Conservation (phyloP, 2,113 vertebrate species). For the Boulengeromyrus knoepffleri region DNA sequence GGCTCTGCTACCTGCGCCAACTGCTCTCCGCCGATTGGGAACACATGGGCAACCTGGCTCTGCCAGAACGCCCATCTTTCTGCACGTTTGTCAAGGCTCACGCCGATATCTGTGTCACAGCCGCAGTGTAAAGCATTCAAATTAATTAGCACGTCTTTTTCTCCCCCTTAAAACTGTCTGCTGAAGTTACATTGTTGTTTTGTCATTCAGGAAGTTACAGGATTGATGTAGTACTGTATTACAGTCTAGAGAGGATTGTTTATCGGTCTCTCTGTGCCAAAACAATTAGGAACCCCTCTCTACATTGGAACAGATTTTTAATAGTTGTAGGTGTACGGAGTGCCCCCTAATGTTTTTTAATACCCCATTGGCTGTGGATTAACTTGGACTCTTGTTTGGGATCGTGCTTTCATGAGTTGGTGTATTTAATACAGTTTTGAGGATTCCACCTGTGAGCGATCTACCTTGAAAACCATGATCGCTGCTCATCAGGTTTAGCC, state of each 20-base stretch:
- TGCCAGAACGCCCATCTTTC: not conserved
- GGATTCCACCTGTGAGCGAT: not conserved
- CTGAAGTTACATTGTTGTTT: not conserved
- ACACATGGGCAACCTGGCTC: not conserved
- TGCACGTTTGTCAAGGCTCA: not conserved
- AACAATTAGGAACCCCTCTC: not conserved
- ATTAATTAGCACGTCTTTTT: not conserved
- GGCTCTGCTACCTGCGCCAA: not conserved
- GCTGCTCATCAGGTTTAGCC: not conserved
- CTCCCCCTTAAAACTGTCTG: not conserved
- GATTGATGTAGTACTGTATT: not conserved
- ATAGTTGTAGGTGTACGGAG: not conserved
- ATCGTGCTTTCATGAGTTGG: not conserved
- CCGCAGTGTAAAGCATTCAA: not conserved
- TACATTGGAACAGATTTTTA: not conserved
- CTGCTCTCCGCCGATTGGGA: not conserved
- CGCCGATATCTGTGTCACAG: not conserved
- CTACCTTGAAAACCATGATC: not conserved
- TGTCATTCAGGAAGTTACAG: not conserved
- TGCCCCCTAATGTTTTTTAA: not conserved
- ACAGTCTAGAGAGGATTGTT: not conserved
- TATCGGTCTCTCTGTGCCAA: not conserved
- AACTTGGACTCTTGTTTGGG: not conserved
- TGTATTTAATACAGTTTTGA: not conserved
- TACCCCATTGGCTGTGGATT: not conserved